Percentiles rank a stretch among this genome's conserved stretches.
Evolutionary conservation across 2,888 invertebrate species (phyloP).

Genomic region (Cephus nigrinus): DNA sequence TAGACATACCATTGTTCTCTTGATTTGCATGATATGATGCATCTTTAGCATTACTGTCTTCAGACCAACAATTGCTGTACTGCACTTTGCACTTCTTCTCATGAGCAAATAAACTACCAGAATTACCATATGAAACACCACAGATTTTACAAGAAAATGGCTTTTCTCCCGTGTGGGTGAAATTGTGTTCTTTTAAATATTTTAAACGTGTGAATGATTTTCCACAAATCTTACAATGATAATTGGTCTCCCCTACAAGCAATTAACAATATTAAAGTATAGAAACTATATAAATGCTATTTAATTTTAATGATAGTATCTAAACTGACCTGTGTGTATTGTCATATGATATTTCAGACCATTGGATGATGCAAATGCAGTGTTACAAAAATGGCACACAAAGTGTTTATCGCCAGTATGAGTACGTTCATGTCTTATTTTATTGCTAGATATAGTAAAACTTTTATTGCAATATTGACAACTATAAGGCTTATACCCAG

Average conservation of each 20-base stretch:
- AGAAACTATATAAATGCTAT: not conserved
- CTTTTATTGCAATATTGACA: constrained; percentile 34
- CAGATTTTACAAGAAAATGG: constrained; percentile 4
- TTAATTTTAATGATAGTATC: not conserved
- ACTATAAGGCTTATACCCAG: constrained; percentile 32
- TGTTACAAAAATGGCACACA: constrained; percentile 10
- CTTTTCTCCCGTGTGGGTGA: not conserved
- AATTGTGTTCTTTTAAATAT: constrained; percentile 1
- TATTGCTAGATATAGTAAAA: constrained; percentile 35
- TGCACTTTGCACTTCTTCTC: not conserved
- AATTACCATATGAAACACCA: constrained; percentile 1
- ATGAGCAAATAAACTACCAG: constrained; percentile 1
- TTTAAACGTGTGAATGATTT: constrained; percentile 4
- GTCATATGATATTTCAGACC: constrained; percentile 12
- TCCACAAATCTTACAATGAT: constrained; percentile 1
- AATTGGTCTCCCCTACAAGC: not conserved
- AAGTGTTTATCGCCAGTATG: constrained; percentile 23
- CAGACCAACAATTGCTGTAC: not conserved
- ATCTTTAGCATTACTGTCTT: not conserved
- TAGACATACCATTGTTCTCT: not conserved
- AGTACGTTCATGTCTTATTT: constrained; percentile 27
- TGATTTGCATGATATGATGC: not conserved
- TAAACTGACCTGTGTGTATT: constrained; percentile 11
- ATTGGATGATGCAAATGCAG: constrained; percentile 11
- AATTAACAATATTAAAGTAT: not conserved